Percentiles rank a stretch among this genome's conserved stretches.
These are phyloP conservation scores for Therioaphis trifolii DNA, from an alignment of 2,888 invertebrate genomes.

Conservation along the genomic window DNA sequence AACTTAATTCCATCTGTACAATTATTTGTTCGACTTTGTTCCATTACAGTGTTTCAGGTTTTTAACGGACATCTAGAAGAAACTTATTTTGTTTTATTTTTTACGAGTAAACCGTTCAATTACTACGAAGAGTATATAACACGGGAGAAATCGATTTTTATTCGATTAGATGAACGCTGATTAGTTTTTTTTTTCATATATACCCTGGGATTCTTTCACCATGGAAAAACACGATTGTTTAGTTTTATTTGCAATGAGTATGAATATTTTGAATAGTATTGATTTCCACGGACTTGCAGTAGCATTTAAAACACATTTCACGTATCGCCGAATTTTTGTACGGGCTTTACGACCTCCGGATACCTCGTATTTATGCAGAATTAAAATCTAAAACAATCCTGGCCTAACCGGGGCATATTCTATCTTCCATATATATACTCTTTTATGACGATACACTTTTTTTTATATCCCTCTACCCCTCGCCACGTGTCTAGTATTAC, in stretches of 20 bases:
- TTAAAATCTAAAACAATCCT: conserved; percentile 33
- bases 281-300: not conserved
- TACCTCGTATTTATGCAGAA: conserved; percentile 24
- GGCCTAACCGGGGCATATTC: conserved; percentile 1
- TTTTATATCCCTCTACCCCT: not conserved
- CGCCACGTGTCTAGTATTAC: conserved; percentile 36
- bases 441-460: conserved; percentile 19
- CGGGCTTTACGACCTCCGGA: not conserved
- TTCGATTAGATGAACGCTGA: not conserved
- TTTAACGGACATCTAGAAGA: conserved; percentile 16
- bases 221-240: not conserved
- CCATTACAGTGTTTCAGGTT: conserved; percentile 17
- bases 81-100: conserved; percentile 2
- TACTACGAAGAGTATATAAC: not conserved
- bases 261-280: conserved; percentile 26
- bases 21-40: conserved; percentile 8
- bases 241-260: not conserved
- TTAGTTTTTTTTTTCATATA: conserved; percentile 8
- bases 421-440: not conserved
- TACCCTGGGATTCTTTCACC: not conserved
- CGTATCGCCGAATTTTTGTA: conserved; percentile 44
- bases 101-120: not conserved
- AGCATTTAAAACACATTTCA: conserved; percentile 46
- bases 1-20: conserved; percentile 36
- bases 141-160: not conserved